Evolutionary conservation across 2,113 vertebrate species (phyloP).

Genomic region (Monarcha castaneiventris): DNA sequence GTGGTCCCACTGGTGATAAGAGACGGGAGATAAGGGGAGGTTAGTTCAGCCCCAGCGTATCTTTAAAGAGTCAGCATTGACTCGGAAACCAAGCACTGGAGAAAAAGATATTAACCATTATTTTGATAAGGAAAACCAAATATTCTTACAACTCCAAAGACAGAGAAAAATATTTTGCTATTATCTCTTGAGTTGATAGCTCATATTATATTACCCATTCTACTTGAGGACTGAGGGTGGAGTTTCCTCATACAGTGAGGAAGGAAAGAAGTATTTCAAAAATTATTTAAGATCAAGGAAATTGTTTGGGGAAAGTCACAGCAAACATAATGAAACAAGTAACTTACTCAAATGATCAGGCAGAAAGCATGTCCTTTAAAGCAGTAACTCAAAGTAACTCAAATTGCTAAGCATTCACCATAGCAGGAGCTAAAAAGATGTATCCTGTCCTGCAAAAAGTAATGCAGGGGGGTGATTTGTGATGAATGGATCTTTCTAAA

Average conservation of each 20-base stretch:
- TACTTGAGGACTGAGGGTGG: neutral
- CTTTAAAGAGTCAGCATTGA: neutral
- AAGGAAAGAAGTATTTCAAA: neutral
- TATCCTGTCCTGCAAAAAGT: neutral
- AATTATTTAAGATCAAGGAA: neutral
- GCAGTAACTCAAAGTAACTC: neutral
- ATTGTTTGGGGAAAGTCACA: neutral
- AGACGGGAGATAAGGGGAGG: neutral
- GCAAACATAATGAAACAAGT: neutral
- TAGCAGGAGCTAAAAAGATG: neutral
- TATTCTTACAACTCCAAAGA: neutral
- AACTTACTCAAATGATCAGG: neutral
- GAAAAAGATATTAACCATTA: neutral
- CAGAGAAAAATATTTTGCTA: neutral
- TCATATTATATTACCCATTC: neutral
- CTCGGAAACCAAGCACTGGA: neutral
- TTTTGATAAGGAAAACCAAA: constrained; percentile 6
- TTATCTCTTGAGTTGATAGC: neutral
- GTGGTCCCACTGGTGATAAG: constrained; percentile 16
- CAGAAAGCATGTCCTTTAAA: neutral
- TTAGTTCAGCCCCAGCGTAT: neutral
- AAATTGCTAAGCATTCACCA: neutral
- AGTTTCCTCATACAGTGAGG: neutral
- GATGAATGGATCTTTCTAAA: neutral
- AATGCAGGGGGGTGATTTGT: neutral